These are phyloP conservation scores for Ictidomys tridecemlineatus DNA, from an alignment of 2,113 vertebrate species.

Conservation along the genomic window DNA sequence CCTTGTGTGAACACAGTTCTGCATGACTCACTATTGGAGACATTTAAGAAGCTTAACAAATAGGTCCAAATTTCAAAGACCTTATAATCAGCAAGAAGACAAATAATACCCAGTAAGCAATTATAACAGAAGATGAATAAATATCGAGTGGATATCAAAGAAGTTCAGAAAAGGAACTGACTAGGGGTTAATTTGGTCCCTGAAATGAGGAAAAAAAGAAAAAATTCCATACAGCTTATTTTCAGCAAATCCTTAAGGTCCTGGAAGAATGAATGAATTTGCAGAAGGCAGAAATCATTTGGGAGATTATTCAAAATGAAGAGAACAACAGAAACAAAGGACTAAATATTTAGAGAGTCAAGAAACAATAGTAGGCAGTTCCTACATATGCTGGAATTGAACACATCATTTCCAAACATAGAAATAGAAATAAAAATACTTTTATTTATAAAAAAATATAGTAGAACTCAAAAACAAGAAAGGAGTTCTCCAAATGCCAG, in stretches of 20 bases:
- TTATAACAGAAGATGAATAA: slow-evolving; percentile 40
- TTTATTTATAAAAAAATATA: background rate
- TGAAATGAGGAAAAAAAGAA: background rate
- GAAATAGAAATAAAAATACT: background rate
- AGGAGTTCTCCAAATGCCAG: background rate
- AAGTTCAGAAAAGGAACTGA: background rate
- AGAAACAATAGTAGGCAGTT: background rate
- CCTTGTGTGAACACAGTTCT: background rate
- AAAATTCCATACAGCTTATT: background rate
- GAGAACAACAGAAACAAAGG: background rate
- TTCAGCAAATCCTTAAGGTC: background rate
- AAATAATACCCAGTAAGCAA: slow-evolving; percentile 22
- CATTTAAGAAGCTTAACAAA: slow-evolving; percentile 50
- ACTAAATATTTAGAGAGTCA: background rate
- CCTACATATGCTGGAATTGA: background rate
- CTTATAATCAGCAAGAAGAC: slow-evolving; percentile 47
- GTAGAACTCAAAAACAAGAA: slow-evolving; percentile 46
- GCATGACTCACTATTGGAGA: background rate
- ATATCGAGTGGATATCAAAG: slow-evolving; percentile 5
- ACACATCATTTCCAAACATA: slow-evolving; percentile 21
- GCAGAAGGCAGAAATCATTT: background rate
- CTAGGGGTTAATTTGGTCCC: background rate
- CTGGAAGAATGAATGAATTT: background rate
- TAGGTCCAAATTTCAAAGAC: background rate
- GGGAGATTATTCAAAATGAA: slow-evolving; percentile 34